Base-by-base conservation (phyloP, 2,113 vertebrate species). In the Struthidea cinerea region DNA sequence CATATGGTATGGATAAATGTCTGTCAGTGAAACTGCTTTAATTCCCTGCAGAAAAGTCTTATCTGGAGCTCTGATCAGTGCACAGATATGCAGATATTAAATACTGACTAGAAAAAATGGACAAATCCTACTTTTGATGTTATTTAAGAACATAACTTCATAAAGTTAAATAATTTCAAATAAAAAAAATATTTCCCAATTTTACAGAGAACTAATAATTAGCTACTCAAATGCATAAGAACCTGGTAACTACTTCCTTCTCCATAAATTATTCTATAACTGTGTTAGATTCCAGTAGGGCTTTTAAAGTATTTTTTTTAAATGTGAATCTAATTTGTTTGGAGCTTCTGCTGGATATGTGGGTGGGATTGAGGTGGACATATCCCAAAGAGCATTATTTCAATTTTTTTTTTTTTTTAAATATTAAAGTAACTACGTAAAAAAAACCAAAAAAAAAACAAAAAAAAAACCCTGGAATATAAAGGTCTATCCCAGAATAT, bases 191-290 rank as follows among this genome's bases (percentile, higher is more conserved):
- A 37, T 74, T 96, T 69, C 52, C 14, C 18, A 44, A 4, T 55
- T 80, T 88, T 67, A n/a, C 30, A 67, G 27, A 70, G 55, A 77
- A 74, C 47, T 93, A 67, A 41, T 94, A 92, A 96, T 88, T 90
- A 95, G 50, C 47, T 89, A 49, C 60, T 92, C 39, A 70, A 60
- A 89, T 49, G 52, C 44, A 42, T 41, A 50, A 91, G 37, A 84
- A 24, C 20, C 18, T 70, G 28, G 10, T 52, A 81, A 70, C 83
- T 73, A 46, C n/a, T 88, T 24, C 11, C 23, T 93, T 77, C 41
- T 55, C 52, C 37, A 85, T 91, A 64, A 92, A 81, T 92, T 93
- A 94, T 88, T 94, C 75, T 42, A 20, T 56, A 88, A 60, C 56
- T 86, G 4, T 74, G n/a, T 22, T 56, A n/a, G 56, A 81, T 70